Base-by-base conservation (phyloP, 2,797 vertebrate genomes). In the Bryconaethiops microstoma region DNA sequence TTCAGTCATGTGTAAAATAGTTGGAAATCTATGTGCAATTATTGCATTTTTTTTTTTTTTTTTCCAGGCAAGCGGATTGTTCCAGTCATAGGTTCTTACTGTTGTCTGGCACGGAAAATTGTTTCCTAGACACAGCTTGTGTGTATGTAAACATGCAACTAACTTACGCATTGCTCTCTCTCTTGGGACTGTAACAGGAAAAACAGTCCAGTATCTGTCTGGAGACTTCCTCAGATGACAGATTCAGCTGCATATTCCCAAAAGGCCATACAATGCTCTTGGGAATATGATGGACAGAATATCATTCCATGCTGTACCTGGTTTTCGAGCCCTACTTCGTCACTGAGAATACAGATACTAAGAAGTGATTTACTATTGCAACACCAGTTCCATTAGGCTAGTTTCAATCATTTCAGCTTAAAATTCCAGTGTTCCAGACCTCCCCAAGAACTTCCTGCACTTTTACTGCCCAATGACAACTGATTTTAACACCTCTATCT, bases 151-250 rank as follows among this genome's bases (percentile, higher is more conserved):
- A 48, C 12, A 48, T 48, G 12, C 45, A 52, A 57, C 54, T 73
- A 73, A 73, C 48, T 29, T 57, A 19, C 17, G 48, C 23, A 19
- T 9, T 40, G 21, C 10, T 29, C 74, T 29, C 21, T 63, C 48
- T 45, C 67, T 64, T 77, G 68, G 54, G 62, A 62, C 64, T 12
- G 39, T 70, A 42, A 55, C 1, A 59, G 48, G 25, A 76, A 52
- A 35, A 13, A 21, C 7, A 50, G 63, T 13, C 70, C 70, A 70
- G n/a, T 25, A 48, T 67, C 6, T 62, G 29, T 45, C 76, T 65
- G 65, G 16, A 42, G 19, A 68, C 10, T 8, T 12, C 52, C 23
- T 17, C 48, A 25, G 52, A n/a, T 10, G 25, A 54, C 7, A 73
- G 63, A 42, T 9, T 62, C 7, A 23, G 13, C 14, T 1, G 12